Evolutionary conservation across 30 jellyfish, hydroid and myxozoan genomes (phyloP).

Genomic region (Pelagia noctiluca): DNA sequence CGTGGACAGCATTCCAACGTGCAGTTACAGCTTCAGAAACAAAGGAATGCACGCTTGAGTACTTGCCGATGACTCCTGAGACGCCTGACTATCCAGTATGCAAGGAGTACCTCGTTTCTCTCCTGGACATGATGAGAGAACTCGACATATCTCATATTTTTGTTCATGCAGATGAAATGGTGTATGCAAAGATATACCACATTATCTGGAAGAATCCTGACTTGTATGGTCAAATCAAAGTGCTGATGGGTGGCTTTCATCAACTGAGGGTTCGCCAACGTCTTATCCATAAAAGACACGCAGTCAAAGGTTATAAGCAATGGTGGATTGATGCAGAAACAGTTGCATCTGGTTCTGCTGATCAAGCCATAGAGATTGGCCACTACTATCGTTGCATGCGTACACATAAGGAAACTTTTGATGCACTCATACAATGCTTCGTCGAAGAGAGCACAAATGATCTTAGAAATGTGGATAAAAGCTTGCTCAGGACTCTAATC

Average conservation of each 20-base stretch:
- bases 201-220: slow-evolving; percentile 1
- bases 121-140: slow-evolving; percentile 19
- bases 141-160: slow-evolving; percentile 32
- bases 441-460: slow-evolving; percentile 31
- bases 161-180: slow-evolving; percentile 72
- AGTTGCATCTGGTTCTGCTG: slow-evolving; percentile 49
- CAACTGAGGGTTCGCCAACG: slow-evolving; percentile 56
- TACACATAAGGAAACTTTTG: slow-evolving; percentile 26
- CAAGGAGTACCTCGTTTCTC: slow-evolving; percentile 54
- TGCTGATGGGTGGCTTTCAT: slow-evolving; percentile 67
- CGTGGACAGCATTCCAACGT: slow-evolving; percentile 52
- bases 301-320: slow-evolving; percentile 41
- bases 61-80: slow-evolving; percentile 60
- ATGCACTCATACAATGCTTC: slow-evolving; percentile 31
- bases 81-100: slow-evolving; percentile 52
- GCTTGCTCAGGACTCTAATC: neutral
- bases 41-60: slow-evolving; percentile 32
- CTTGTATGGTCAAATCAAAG: neutral
- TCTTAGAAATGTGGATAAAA: neutral
- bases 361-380: slow-evolving; percentile 27
- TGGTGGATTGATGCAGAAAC: slow-evolving; percentile 50
- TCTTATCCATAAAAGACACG: slow-evolving; percentile 28
- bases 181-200: slow-evolving; percentile 42
- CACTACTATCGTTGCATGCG: slow-evolving; percentile 62
- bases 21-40: slow-evolving; percentile 44